A percentile compares a stretch with the other conserved stretches of the same genome.
phyloP scores from a whole-genome alignment of 1,140 invertebrate species.

The Asbolus verrucosus region DNA sequence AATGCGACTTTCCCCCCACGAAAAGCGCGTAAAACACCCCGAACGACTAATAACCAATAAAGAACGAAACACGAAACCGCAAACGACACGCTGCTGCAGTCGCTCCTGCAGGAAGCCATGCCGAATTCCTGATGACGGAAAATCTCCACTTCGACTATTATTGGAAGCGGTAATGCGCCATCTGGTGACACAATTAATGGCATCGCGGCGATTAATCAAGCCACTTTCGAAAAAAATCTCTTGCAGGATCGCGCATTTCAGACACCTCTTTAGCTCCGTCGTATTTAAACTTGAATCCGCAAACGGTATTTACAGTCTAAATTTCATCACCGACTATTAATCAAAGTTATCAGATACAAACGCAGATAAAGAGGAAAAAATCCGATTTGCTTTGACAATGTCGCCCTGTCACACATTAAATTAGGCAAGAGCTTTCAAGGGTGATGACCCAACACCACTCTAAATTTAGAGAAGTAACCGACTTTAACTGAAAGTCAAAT shows the following conservation, averaged over 20 bases:
- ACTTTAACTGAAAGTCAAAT: no score
- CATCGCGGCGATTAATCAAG: background rate
- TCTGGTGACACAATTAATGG: background rate
- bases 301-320: no score
- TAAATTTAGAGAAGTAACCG: background rate
- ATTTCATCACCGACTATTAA: no score
- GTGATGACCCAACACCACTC: slow-evolving; percentile 9
- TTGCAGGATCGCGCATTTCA: no score
- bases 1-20: slow-evolving; percentile 26
- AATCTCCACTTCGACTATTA: slow-evolving; percentile 1
- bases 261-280: no score
- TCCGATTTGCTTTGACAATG: background rate
- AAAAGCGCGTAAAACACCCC: slow-evolving; percentile 27
- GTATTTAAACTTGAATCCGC: no score
- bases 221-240: background rate
- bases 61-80: slow-evolving; percentile 35
- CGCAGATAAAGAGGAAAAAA: no score
- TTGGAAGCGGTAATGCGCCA: background rate
- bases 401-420: slow-evolving; percentile 10
- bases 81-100: slow-evolving; percentile 12
- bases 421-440: slow-evolving; percentile 13
- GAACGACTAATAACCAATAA: slow-evolving; percentile 33
- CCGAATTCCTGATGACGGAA: slow-evolving; percentile 4
- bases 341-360: no score
- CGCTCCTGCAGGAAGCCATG: slow-evolving; percentile 3